Evolutionary conservation across 2,888 invertebrate species (phyloP).

Genomic region (Lithophane ornitopus): DNA sequence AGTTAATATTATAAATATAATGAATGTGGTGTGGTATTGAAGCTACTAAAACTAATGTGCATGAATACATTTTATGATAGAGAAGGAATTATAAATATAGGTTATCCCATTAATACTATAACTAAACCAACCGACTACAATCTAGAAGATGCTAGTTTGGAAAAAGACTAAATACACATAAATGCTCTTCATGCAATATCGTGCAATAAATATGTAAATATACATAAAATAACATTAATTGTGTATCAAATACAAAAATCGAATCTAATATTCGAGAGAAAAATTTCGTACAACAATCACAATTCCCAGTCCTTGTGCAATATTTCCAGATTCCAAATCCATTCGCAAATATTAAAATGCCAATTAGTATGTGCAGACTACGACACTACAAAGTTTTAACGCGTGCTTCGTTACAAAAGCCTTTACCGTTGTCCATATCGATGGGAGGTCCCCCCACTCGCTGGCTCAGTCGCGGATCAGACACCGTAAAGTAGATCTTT

Average conservation of each 20-base stretch:
- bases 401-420: conserved; percentile 89
- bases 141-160: conserved; percentile 40
- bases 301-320: conserved; percentile 73
- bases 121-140: conserved; percentile 39
- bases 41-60: conserved; percentile 57
- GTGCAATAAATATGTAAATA: conserved; percentile 63
- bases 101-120: conserved; percentile 11
- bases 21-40: conserved; percentile 46
- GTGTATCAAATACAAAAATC: conserved; percentile 63
- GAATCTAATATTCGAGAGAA: conserved; percentile 67
- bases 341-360: conserved; percentile 82
- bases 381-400: conserved; percentile 80
- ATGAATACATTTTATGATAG: conserved; percentile 47
- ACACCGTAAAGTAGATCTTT: conserved; percentile 98
- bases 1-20: conserved; percentile 46
- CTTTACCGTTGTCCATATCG: conserved; percentile 96
- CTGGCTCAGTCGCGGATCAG: conserved; percentile 93
- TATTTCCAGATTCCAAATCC: conserved; percentile 74
- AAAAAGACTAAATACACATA: conserved; percentile 32
- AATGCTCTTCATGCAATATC: conserved; percentile 53
- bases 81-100: conserved; percentile 21
- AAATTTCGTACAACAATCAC: conserved; percentile 68
- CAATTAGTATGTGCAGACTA: conserved; percentile 90
- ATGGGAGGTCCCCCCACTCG: conserved; percentile 95
- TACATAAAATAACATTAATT: conserved; percentile 62